A percentile compares a stretch with the other conserved stretches of the same genome.
Evolutionary conservation across 1,140 invertebrate genomes (phyloP).

Genomic region (Heliconius congener): DNA sequence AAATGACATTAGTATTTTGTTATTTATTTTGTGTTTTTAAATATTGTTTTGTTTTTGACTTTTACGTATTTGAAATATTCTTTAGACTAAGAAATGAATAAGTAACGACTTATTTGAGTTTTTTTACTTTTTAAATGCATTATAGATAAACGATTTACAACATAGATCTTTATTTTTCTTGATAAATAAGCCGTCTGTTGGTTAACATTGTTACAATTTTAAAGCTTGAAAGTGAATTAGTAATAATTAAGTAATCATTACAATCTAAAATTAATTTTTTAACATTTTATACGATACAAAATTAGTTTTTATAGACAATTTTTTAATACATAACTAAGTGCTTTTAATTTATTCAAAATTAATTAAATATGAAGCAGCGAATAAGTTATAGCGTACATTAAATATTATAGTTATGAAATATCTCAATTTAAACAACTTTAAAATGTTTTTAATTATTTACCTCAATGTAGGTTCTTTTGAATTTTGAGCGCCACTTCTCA

Average conservation of each 20-base stretch:
- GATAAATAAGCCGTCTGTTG: no score
- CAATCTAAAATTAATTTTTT: background rate
- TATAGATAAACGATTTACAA: no score
- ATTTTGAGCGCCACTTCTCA: conserved; percentile 60
- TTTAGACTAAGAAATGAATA: background rate
- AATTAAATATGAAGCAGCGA: background rate
- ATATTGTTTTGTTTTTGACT: no score
- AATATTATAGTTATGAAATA: background rate
- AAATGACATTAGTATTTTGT: no score
- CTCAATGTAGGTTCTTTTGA: conserved; percentile 47
- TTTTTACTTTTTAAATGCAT: no score
- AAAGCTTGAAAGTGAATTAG: no score
- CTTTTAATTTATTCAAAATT: background rate
- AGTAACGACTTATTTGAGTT: background rate
- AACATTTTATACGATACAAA: background rate
- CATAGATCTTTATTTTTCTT: no score
- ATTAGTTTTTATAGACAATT: background rate
- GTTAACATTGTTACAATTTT: no score
- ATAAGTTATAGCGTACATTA: background rate
- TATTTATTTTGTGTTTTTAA: no score
- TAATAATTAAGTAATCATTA: no score
- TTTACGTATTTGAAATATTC: no score
- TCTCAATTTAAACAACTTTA: conserved; percentile 26
- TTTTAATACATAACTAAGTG: background rate
- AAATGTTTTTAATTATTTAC: conserved; percentile 36